Evolutionary conservation across 2,113 vertebrate species (phyloP), one percentile per base, ranked within the genome.

Genomic region (Tachycineta bicolor): DNA sequence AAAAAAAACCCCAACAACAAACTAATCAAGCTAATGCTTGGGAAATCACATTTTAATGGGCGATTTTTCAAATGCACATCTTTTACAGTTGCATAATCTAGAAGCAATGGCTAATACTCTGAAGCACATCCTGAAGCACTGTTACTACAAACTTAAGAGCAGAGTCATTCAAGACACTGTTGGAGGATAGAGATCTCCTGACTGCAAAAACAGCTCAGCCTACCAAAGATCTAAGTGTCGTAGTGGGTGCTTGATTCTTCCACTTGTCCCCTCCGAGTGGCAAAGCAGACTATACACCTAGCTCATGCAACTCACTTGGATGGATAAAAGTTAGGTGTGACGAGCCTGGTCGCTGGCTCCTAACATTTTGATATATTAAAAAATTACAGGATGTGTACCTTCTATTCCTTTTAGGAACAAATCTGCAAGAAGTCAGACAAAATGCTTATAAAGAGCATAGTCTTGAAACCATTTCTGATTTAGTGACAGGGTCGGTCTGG

Each of bases 41-140:
- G 64, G 64, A 93, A 97, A 94, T 83, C 16, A 73, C 52, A 67
- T 83, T 94, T 90, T 67, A 93, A 88, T 59, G 12, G 14, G 4
- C 43, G 11, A 31, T 89, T 89, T 96, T 93, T 94, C 43, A 74
- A 63, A 74, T 47, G 44, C 1, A 0, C 55, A 13, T 52, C 39
- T 68, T 73, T 87, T 67, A 75, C 24, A 17, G 39, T 12, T 92
- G 39, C n/a, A 31, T 77, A 41, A 83, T 52, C 39, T 21, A 67
- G 52, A 89, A 89, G 65, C 17, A 80, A 73, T 92, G 21, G 24
- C 20, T n/a, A 86, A 49, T 64, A 71, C 24, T 33, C 75, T 34
- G 41, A 93, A 76, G 50, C 13, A 62, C 33, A 83, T 50, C 25
- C 33, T 77, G 46, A 62, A 87, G 43, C 20, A 14, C 25, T 43